Conservation (phyloP, 1,140 invertebrate species). For the Macrotrachela quadricornifera region DNA sequence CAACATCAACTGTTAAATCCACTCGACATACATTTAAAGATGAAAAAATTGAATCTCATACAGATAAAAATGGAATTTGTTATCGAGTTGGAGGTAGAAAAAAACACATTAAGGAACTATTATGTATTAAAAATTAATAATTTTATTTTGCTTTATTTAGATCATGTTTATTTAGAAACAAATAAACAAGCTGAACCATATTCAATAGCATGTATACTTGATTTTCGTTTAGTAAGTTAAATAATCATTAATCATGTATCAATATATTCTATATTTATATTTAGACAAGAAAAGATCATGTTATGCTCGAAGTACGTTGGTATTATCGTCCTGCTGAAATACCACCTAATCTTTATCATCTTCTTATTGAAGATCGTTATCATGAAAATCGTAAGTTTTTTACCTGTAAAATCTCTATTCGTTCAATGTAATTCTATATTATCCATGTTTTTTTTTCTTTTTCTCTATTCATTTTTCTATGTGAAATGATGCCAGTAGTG, state of each 20-base stretch:
- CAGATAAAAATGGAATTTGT: constrained; percentile 6
- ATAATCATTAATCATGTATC: background rate
- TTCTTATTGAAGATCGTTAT: constrained; percentile 33
- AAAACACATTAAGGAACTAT: too few relatives aligned
- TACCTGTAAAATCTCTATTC: background rate
- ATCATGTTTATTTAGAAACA: constrained; percentile 8
- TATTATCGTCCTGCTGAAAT: constrained; percentile 33
- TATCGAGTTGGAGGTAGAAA: background rate
- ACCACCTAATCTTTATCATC: constrained; percentile 35
- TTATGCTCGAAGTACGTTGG: constrained; percentile 36
- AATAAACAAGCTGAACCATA: constrained; percentile 6
- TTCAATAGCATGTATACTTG: constrained; percentile 5
- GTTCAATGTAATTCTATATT: background rate
- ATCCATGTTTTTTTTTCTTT: background rate
- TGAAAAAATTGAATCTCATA: constrained; percentile 5
- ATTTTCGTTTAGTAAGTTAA: constrained; percentile 7
- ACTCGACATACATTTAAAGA: constrained; percentile 6
- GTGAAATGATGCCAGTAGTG: too few relatives aligned
- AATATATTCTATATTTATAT: constrained; percentile 8
- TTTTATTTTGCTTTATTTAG: background rate
- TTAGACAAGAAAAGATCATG: constrained; percentile 33
- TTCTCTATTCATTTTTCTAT: background rate
- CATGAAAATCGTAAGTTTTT: constrained; percentile 15
- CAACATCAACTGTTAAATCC: background rate
- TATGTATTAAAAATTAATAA: too few relatives aligned